Evolutionary conservation across 2,797 vertebrate species (phyloP).

Genomic region (Cuniculus paca): DNA sequence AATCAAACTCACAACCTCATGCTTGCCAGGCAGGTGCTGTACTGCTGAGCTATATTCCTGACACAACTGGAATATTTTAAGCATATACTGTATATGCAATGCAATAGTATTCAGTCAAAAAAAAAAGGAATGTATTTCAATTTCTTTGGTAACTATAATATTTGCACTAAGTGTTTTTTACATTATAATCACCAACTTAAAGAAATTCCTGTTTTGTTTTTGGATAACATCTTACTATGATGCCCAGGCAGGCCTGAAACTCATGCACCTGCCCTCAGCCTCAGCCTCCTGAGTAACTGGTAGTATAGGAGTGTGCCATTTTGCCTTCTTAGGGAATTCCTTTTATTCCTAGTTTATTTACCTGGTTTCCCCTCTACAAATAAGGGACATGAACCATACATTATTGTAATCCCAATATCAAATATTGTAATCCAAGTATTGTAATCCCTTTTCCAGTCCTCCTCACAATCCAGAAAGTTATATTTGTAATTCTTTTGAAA

Average conservation of each 20-base stretch:
- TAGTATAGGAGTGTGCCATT: background rate
- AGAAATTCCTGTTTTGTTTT: background rate
- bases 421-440: no score
- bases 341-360: background rate
- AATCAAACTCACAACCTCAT: no score
- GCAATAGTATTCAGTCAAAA: no score
- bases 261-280: background rate
- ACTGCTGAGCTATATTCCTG: no score
- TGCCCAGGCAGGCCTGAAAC: background rate
- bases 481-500: no score
- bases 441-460: no score
- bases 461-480: no score
- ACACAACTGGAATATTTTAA: no score
- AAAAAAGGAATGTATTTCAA: background rate
- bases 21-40: no score
- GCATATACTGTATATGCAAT: no score
- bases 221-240: background rate
- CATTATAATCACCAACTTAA: background rate
- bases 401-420: background rate
- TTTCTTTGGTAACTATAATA: background rate
- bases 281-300: background rate
- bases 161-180: background rate
- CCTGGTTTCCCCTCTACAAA: background rate
- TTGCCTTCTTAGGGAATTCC: background rate
- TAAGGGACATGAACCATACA: background rate